These are phyloP conservation scores for Anastatus disparis DNA, from an alignment of 1,140 invertebrate genomes.

Conservation along the genomic window DNA sequence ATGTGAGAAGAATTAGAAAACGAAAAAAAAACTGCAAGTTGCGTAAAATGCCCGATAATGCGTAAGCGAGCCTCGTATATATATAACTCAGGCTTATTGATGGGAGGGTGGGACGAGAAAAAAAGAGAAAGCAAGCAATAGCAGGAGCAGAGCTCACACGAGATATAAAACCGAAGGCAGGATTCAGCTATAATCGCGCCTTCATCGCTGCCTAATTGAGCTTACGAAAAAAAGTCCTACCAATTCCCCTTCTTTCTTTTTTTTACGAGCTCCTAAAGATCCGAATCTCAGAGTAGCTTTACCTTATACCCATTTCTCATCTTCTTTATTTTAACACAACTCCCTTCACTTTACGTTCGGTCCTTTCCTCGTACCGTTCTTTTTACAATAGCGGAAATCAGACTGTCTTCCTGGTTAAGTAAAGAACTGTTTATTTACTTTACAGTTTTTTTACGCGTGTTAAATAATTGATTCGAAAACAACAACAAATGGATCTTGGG, in stretches of 20 bases:
- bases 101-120: neutral
- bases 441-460: too few species aligned
- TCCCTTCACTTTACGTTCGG: too few species aligned
- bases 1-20: neutral
- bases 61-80: neutral
- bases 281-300: neutral
- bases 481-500: too few species aligned
- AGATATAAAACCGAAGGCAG: neutral
- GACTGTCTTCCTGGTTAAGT: too few species aligned
- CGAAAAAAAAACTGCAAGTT: neutral
- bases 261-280: slow-evolving; percentile 37
- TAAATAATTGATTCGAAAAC: neutral
- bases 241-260: slow-evolving; percentile 4
- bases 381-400: too few species aligned
- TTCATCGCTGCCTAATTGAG: slow-evolving; percentile 41
- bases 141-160: neutral
- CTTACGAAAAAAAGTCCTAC: slow-evolving; percentile 36
- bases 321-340: too few species aligned
- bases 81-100: neutral
- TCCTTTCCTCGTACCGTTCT: too few species aligned
- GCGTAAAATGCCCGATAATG: slow-evolving; percentile 4
- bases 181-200: slow-evolving; percentile 34
- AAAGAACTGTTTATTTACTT: too few species aligned
- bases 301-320: neutral
- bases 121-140: neutral